Percentiles rank a stretch among this genome's conserved stretches.
Evolutionary conservation across 2,797 vertebrate genomes (phyloP).

Genomic region (Chromis chromis): DNA sequence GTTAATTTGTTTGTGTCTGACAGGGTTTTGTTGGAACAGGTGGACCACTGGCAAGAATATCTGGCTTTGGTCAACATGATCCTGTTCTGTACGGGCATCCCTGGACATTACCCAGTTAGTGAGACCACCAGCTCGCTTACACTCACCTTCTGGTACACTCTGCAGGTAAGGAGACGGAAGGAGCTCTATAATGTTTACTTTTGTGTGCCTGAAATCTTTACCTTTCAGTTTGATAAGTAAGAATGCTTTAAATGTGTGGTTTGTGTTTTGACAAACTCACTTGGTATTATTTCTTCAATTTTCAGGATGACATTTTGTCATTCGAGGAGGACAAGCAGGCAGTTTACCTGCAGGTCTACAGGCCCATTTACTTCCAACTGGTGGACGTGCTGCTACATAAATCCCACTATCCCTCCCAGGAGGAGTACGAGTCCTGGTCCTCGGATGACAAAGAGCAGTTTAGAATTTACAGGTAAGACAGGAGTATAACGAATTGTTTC

Average conservation of each 20-base stretch:
- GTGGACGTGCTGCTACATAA: constrained; percentile 97
- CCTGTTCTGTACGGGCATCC: constrained; percentile 96
- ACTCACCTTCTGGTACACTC: constrained; percentile 97
- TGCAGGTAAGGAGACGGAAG: constrained; percentile 86
- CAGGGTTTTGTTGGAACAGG: constrained; percentile 94
- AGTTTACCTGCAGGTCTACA: constrained; percentile 95
- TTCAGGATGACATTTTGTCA: constrained; percentile 95
- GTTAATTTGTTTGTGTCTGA: constrained; percentile 44
- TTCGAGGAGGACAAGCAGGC: constrained; percentile 94
- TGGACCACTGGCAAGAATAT: constrained; percentile 96
- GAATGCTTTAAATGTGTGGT: too few relatives aligned
- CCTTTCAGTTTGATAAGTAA: too few relatives aligned
- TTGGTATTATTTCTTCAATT: background rate
- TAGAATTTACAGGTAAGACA: constrained; percentile 92
- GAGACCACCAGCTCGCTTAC: constrained; percentile 98
- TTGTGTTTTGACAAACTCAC: background rate
- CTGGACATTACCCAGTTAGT: constrained; percentile 96
- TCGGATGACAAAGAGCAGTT: constrained; percentile 98
- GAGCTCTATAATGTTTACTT: background rate
- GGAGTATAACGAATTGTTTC: background rate
- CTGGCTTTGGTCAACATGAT: constrained; percentile 98
- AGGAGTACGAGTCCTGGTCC: constrained; percentile 93
- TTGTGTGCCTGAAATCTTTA: too few relatives aligned
- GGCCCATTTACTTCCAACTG: constrained; percentile 96
- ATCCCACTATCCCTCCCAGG: constrained; percentile 93